Base-by-base conservation (phyloP, 2,797 vertebrate species). In the Microchirus variegatus region DNA sequence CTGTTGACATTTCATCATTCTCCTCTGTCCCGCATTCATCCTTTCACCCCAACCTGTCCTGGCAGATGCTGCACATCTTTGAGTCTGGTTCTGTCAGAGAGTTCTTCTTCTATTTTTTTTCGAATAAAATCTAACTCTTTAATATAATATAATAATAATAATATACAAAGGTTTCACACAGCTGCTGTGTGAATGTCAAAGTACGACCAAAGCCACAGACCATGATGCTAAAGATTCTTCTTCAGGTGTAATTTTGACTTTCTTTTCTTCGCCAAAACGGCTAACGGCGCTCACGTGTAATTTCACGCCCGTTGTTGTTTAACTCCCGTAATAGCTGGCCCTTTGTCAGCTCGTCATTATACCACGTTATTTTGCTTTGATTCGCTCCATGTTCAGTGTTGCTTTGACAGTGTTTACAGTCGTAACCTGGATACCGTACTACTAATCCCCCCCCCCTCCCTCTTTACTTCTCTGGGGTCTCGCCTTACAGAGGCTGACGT, bases 401-500 rank as follows among this genome's bases (percentile, higher is more conserved):
- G 78, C 83, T 89, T 83, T 81, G 74, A 82, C 74, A 70, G 63
- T 90, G 81, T 91, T 87, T 88, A 82, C 38, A 38, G 46, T 62
- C 1, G 87, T 91, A 88, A 89, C 90, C 84, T 85, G 86, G 89
- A 79, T 73, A 90, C 91, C 5, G 44, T 60, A 51, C 46, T 64
- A 52, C 67, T 67, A 66, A 83, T 72, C 83, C 63, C 59, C 51
- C 59, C 59, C 61, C 68, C 72, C 65, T 51, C 40, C 10, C 40
- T 5, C 14, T 11, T 41, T 31, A 26, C 71, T 58, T 58, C 48
- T 10, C 48, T 10, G 43, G 52, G 56, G 40, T 81, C 69, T 91
- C 79, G 15, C 56, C 4, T 90, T 87, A 80, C 81, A 59, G 59
- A 11, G 35, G 49, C 67, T 75, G 70, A 80, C 47, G 53, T 73